These are phyloP conservation scores for Neodiprion fabricii DNA, from an alignment of 1,140 invertebrate genomes.

Conservation along the genomic window DNA sequence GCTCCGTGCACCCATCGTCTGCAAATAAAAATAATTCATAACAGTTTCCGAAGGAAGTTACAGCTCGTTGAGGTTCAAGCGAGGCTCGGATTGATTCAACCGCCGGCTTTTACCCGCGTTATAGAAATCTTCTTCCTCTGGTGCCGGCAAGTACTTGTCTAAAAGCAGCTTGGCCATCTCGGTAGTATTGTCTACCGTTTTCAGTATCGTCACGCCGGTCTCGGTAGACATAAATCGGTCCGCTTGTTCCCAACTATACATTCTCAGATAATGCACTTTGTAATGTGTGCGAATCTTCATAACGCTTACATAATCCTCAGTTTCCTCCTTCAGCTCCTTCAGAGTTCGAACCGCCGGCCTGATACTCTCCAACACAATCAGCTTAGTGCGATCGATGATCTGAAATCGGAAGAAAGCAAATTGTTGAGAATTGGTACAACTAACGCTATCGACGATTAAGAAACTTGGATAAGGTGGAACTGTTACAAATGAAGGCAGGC, in stretches of 20 bases:
- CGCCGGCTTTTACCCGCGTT: slow-evolving; percentile 32
- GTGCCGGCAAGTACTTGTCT: slow-evolving; percentile 47
- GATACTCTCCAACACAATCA: slow-evolving; percentile 40
- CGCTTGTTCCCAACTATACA: slow-evolving; percentile 52
- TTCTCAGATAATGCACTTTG: slow-evolving; percentile 47
- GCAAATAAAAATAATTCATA: slow-evolving; percentile 4
- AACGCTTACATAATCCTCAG: slow-evolving; percentile 44
- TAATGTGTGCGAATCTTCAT: slow-evolving; percentile 48
- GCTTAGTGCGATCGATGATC: slow-evolving; percentile 47
- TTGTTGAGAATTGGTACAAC: background rate
- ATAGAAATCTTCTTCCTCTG: slow-evolving; percentile 37
- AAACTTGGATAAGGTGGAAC: no score
- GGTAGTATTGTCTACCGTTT: slow-evolving; percentile 48
- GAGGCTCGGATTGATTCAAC: background rate
- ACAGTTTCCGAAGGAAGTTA: slow-evolving; percentile 10
- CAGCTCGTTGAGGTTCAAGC: background rate
- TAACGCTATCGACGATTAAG: no score
- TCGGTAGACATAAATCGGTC: slow-evolving; percentile 52
- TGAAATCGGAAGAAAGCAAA: slow-evolving; percentile 23
- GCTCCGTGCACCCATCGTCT: slow-evolving; percentile 45
- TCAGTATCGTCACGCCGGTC: slow-evolving; percentile 49
- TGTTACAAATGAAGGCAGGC: no score
- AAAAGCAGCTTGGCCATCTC: slow-evolving; percentile 45
- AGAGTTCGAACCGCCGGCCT: slow-evolving; percentile 45
- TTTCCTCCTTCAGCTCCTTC: slow-evolving; percentile 46